Base-by-base conservation (phyloP, 2,888 invertebrate genomes). In the Standfussiana lucernea region DNA sequence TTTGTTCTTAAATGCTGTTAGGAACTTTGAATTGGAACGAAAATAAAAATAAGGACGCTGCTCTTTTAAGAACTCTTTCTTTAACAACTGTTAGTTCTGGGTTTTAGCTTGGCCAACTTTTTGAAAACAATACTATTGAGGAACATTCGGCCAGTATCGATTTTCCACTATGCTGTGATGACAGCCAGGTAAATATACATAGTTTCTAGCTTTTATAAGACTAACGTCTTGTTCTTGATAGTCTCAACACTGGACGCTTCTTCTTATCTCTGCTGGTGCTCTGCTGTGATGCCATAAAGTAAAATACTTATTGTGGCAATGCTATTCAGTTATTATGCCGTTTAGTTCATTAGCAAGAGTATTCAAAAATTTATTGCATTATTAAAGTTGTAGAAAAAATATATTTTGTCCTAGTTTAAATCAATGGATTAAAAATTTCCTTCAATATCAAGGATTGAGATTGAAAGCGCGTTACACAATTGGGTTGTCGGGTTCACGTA, bases 1-100 rank as follows among this genome's bases (percentile, higher is more conserved):
- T 76, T 82, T 74, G 75, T 71, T 83, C 80, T 77, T 83, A 77
- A 87, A 81, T 56, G 61, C 69, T 79, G 75, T 83, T 76, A 50
- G 6, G 13, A 84, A 82, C 59, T 83, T 84, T 50, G 47, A 53
- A 85, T 76, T 72, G 65, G 42, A 75, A 65, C n/a, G n/a, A 40
- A 73, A 77, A 76, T 71, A 80, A 80, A 82, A 73, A 68, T 71
- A 70, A 67, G 28, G 28, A 47, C 42, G 61, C 40, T 56, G 47
- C 72, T 66, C 45, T 37, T 65, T 67, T 28, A 40, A 42, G 7
- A 72, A 61, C 56, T 80, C 28, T 56, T 77, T 35, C 28, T 45
- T 28, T 6, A 72, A 56, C 47, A 68, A 68, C 37, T 65, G 24
- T 69, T 13, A 50, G 45, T 62, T 61, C 45, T 15, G 4, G 15